A percentile compares a stretch with the other conserved stretches of the same genome.
These are phyloP conservation scores for Hippolais icterina DNA, from an alignment of 2,113 vertebrate species.

Conservation along the genomic window DNA sequence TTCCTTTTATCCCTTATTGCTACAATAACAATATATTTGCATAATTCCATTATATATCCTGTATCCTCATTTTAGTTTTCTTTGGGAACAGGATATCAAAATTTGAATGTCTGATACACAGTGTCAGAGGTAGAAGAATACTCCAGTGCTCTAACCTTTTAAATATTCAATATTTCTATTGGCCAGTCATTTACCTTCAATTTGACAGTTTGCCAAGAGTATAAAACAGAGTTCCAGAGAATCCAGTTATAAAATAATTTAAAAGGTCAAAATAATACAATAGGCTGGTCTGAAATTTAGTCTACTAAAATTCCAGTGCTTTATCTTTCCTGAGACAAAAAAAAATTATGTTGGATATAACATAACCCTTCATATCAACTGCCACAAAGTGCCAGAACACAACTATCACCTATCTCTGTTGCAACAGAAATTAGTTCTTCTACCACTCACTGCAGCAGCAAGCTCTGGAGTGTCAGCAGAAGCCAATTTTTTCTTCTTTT, in stretches of 20 bases:
- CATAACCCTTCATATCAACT: not conserved
- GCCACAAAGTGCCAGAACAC: not conserved
- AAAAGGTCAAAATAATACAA: slow-evolving; percentile 30
- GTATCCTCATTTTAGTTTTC: not conserved
- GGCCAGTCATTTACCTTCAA: not conserved
- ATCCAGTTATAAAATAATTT: not conserved
- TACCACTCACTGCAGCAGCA: not conserved
- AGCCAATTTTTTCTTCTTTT: not conserved
- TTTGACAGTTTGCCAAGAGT: not conserved
- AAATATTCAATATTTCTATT: not conserved
- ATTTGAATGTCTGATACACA: not conserved
- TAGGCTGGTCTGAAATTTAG: not conserved
- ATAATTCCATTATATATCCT: not conserved
- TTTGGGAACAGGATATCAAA: not conserved
- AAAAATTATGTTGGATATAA: not conserved
- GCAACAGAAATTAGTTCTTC: not conserved
- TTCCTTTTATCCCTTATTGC: not conserved
- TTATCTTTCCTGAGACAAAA: not conserved
- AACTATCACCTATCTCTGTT: not conserved
- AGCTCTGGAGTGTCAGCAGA: not conserved
- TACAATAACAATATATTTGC: not conserved
- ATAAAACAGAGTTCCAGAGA: not conserved
- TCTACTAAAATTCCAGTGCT: not conserved
- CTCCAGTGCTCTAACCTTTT: slow-evolving; percentile 19
- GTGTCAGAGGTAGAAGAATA: not conserved